Base-by-base conservation (phyloP, 2,888 invertebrate genomes). In the Torymus aiolomorphi region DNA sequence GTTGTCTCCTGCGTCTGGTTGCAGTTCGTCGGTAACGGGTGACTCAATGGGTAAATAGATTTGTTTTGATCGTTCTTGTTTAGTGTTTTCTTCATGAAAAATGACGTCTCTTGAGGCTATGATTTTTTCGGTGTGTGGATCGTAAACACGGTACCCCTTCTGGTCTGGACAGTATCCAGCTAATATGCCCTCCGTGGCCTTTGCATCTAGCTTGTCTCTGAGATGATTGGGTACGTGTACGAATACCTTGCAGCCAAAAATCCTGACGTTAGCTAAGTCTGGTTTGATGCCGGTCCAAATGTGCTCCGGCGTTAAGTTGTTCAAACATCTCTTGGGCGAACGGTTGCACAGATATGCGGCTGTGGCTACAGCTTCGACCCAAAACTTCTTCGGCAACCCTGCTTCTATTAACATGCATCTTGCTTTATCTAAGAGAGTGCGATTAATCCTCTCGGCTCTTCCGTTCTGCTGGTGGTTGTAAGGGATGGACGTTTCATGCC, bases 181-280 rank as follows among this genome's bases (percentile, higher is more conserved):
- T 2, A 61, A 20, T 61, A 20, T 61, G 13, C 61, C 18, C 20
- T 61, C 14, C 20, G 61, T 61, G 61, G 61, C 20, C 56, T 61
- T 61, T 4, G 61, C 61, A 20, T 61, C 61, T 5, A 61, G 61
- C 20, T 61, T 61, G 18, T 61, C 61, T 61, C 61, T 61, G 18
- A 61, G 13, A 20, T 61, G n/a, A 11, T 14, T n/a, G 56, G 12
- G 56, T 3, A 13, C 13, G 20, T 61, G 61, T 18, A 20, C 20
- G 20, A 61, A 61, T 11, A 13, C 61, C 20, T 61, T 61, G 18
- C 20, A 61, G 13, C 61, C 61, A 20, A 56, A 56, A 56, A 56
- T 56, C 56, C n/a, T 56, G 12, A 56, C 12, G n/a, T 56, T 11
- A 56, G 56, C 12, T 14, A 56, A n/a, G n/a, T 56, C n/a, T 11